These are phyloP conservation scores for Florisuga fusca DNA, from an alignment of 2,797 vertebrate genomes.

Conservation along the genomic window DNA sequence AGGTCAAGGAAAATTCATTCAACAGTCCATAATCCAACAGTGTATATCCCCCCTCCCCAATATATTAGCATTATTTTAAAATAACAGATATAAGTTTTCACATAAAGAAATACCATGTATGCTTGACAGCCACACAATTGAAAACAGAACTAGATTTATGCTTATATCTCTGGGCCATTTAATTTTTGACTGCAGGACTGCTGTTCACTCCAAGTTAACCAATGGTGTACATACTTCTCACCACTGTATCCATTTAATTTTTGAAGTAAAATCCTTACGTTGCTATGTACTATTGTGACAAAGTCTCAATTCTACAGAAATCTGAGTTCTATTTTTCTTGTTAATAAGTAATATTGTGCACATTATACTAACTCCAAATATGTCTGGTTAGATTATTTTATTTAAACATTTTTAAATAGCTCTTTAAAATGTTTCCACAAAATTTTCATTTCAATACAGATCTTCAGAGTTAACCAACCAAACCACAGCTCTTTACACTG, in stretches of 20 bases:
- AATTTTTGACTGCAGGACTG: not conserved
- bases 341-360: not conserved
- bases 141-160: not conserved
- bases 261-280: not conserved
- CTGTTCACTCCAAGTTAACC: not conserved
- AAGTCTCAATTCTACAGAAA: not conserved
- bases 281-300: not conserved
- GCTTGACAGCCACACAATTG: not conserved
- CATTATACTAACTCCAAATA: not conserved
- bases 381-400: not conserved
- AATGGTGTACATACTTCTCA: not conserved
- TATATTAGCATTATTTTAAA: not conserved
- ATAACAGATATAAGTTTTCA: not conserved
- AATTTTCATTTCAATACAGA: not conserved
- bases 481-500: not conserved
- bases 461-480: not conserved
- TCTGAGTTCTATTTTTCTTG: not conserved
- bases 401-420: not conserved
- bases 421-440: not conserved
- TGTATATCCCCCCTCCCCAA: accelerated
- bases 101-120: not conserved
- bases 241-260: not conserved
- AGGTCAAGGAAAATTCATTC: not conserved
- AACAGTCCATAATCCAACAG: not conserved
- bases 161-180: not conserved